Base-by-base conservation (phyloP, 2,888 invertebrate genomes). In the Cheilosia scutellata region DNA sequence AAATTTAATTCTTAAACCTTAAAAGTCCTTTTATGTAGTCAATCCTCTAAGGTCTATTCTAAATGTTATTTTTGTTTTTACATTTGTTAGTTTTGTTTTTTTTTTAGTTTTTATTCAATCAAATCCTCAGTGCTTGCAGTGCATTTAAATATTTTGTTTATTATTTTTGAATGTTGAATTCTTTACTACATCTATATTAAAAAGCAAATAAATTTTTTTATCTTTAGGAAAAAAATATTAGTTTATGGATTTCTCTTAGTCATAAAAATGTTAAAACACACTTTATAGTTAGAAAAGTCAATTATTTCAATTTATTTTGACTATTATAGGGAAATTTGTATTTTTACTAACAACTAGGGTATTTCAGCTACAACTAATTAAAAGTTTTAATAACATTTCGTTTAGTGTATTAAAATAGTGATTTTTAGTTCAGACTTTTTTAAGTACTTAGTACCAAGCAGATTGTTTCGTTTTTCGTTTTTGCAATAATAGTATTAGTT, bases 121-220 rank as follows among this genome's bases (percentile, higher is more conserved):
- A 92, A 92, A 92, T 92, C 92, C 92, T 92, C 92, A 92, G 92
- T 92, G 92, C 92, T 92, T 92, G 92, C 92, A 92, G 92, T 92
- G 92, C 92, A 90, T 87, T 88, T 87, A 88, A 89, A 88, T 89
- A 47, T 88, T 49, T 78, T 71, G 82, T 79, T 76, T 55, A 27
- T 29, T 47, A 87, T 49, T 44, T 68, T 33, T 79, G 78, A 77
- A 82, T 72, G 13, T 66, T 76, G 16, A 47, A 57, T 68, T 62
- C 13, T 33, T 49, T 31, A 9, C 44, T 82, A 62, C 37, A 60
- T 33, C 2, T 47, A 20, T 80, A 20, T 49, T 63, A 47, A 76
- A 77, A 37, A 37, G 37, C 11, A 37, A 37, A 57, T 11, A 57
- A 66, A 16, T 16, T 47, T 51, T 27, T 63, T 53, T 13, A 51